These are phyloP conservation scores for Parochlus steinenii DNA, from an alignment of 2,888 invertebrate genomes.

Conservation along the genomic window DNA sequence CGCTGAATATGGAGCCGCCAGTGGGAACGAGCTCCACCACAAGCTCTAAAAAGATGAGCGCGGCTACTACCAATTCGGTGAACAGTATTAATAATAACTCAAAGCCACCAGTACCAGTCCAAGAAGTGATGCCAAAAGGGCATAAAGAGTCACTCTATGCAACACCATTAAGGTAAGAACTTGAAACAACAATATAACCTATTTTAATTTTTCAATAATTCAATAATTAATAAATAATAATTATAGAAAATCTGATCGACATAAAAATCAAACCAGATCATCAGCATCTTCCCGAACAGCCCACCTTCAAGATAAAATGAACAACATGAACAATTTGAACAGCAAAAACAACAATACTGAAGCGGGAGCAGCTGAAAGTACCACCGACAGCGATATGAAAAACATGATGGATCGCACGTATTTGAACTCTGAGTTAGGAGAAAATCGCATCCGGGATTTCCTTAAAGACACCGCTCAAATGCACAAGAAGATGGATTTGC, in stretches of 20 bases:
- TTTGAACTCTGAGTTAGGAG: conserved; percentile 22
- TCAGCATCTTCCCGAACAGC: too few relatives aligned
- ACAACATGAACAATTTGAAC: conserved; percentile 10
- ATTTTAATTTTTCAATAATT: too few relatives aligned
- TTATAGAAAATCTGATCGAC: conserved; percentile 11
- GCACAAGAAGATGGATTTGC: conserved; percentile 27
- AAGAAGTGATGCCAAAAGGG: conserved; percentile 7
- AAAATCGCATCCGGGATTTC: conserved; percentile 29
- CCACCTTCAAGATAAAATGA: too few relatives aligned
- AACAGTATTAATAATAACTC: conserved; percentile 6
- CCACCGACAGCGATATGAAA: conserved; percentile 6
- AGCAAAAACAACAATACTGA: conserved; percentile 4
- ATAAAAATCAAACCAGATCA: too few relatives aligned
- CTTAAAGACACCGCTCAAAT: conserved; percentile 30
- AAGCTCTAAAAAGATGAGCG: too few relatives aligned
- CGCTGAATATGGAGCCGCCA: too few relatives aligned
- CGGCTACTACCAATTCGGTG: too few relatives aligned
- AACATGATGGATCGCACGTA: conserved; percentile 10
- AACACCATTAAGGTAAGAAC: conserved; percentile 8
- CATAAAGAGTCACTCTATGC: conserved; percentile 10
- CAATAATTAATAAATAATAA: too few relatives aligned
- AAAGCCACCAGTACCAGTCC: conserved; percentile 2
- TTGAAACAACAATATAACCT: too few relatives aligned
- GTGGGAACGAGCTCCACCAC: too few relatives aligned
- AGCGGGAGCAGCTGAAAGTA: too few relatives aligned